Percentiles rank a stretch among this genome's conserved stretches.
Conservation (phyloP, 1,140 invertebrate genomes). For the Potamilus streckersoni region DNA sequence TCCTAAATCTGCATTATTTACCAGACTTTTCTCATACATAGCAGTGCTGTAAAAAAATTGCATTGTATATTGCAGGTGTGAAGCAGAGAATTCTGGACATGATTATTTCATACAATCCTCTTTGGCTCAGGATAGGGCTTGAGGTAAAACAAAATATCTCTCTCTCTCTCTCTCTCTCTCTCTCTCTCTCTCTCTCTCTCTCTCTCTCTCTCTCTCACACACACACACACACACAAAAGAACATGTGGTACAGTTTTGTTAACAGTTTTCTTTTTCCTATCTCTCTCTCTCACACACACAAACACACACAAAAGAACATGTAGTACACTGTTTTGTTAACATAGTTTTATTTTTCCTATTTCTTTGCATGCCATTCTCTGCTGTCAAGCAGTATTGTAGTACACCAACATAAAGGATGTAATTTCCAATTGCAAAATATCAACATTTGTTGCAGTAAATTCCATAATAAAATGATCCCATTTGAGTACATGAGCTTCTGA, state of each 20-base stretch:
- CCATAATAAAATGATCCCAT: no score
- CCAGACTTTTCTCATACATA: background rate
- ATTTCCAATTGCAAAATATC: no score
- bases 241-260: background rate
- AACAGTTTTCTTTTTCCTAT: background rate
- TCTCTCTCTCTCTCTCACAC: no score
- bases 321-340: background rate
- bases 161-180: background rate
- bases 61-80: conserved; percentile 71
- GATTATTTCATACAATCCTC: conserved; percentile 87
- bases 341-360: background rate
- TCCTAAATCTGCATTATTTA: no score
- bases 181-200: no score
- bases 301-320: background rate
- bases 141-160: conserved; percentile 72
- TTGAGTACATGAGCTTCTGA: no score
- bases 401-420: no score
- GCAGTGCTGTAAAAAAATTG: background rate
- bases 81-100: conserved; percentile 84
- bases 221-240: no score
- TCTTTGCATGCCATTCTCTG: background rate
- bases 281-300: background rate
- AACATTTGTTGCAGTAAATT: no score
- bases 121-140: conserved; percentile 89
- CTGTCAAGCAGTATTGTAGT: no score